A percentile compares a stretch with the other conserved stretches of the same genome.
Conservation (phyloP, 2,888 invertebrate genomes). For the Agelastica alni region DNA sequence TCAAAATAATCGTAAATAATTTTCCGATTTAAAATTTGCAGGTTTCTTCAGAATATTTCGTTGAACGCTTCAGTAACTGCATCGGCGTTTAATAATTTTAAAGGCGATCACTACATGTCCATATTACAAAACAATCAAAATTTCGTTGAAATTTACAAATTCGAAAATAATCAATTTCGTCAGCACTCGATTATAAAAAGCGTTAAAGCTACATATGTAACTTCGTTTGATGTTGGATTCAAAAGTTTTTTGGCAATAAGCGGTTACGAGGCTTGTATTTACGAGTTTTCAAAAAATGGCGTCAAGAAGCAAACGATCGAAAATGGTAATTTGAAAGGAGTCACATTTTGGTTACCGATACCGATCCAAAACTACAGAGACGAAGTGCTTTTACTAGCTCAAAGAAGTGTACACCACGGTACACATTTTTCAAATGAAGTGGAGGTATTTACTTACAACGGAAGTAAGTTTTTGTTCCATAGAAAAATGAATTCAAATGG, state of each 20-base stretch:
- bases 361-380: slow-evolving; percentile 55
- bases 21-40: slow-evolving; percentile 17
- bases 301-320: slow-evolving; percentile 40
- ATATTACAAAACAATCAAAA: slow-evolving; percentile 45
- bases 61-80: slow-evolving; percentile 41
- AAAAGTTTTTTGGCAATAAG: slow-evolving; percentile 52
- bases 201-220: slow-evolving; percentile 41
- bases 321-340: slow-evolving; percentile 45
- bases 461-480: too few species aligned
- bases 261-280: slow-evolving; percentile 49
- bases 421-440: slow-evolving; percentile 45
- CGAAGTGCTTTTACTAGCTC: slow-evolving; percentile 56
- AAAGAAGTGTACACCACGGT: slow-evolving; percentile 48
- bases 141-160: slow-evolving; percentile 45
- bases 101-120: slow-evolving; percentile 43
- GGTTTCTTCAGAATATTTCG: slow-evolving; percentile 43
- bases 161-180: slow-evolving; percentile 39
- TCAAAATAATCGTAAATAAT: slow-evolving; percentile 48
- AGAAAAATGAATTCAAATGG: too few species aligned
- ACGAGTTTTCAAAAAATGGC: slow-evolving; percentile 44
- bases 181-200: slow-evolving; percentile 43
- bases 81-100: slow-evolving; percentile 43
- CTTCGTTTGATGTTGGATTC: slow-evolving; percentile 51
- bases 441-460: slow-evolving; percentile 50
- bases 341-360: slow-evolving; percentile 51